Base-by-base conservation (phyloP, 2,888 invertebrate genomes). In the Omphaloscelis lunosa region DNA sequence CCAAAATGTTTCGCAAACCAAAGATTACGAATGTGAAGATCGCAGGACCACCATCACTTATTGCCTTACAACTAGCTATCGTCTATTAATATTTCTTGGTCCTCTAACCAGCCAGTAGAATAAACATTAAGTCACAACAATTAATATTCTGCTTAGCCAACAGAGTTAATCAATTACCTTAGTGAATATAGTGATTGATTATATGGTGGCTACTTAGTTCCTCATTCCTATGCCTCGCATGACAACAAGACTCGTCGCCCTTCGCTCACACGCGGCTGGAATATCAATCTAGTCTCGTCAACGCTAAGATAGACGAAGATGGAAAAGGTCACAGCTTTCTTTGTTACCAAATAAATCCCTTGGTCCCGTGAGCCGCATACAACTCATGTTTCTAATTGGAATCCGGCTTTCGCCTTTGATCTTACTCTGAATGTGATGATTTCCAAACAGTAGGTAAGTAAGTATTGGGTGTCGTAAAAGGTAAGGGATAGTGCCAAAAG, bases 151-250 rank as follows among this genome's bases (percentile, higher is more conserved):
- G 17, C 41, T 53, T 39, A 41, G 17, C 62, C 70, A 66, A 8
- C 59, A 27, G 45, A 80, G 34, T 75, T 63, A 72, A 65, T 75
- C 59, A 83, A 78, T 83, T 79, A 61, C 61, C 75, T 65, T 79
- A 48, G 29, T 59, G 75, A 72, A 69, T 76, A 75, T 51, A 56
- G 53, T 76, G 66, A 84, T 72, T 81, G 66, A 83, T 73, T 79
- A 75, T 79, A 75, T 68, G 61, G 75, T 70, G 53, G 75, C 59
- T 63, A 59, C 61, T 53, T 23, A 65, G 65, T 84, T 86, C 80
- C 84, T 86, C 84, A 86, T 86, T 86, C 80, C 53, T 68, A 78
- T 82, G 75, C 83, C 63, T n/a, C 65, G 51, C 78, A 73, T 82
- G 81, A 4, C 68, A 53, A 82, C 66, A 29, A 61, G 59, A 71